These are phyloP conservation scores for Varecia variegata DNA, from an alignment of 2,797 vertebrate species.

Conservation along the genomic window DNA sequence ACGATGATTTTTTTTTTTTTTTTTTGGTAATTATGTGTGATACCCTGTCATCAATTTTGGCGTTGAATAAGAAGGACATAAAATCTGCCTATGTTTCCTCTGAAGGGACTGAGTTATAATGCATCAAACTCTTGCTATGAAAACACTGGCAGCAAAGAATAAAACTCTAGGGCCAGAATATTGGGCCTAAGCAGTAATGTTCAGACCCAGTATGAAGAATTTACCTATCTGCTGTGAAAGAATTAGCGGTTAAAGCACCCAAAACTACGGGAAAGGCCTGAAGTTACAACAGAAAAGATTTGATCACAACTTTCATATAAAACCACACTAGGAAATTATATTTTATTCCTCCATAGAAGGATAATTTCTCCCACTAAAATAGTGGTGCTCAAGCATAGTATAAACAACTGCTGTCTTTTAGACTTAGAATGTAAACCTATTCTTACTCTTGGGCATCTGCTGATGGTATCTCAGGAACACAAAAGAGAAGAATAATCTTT, in stretches of 20 bases:
- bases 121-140: neutral
- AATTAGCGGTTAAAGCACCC: neutral
- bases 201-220: neutral
- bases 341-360: neutral
- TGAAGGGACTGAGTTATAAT: conserved; percentile 6
- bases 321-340: neutral
- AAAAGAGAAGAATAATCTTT: neutral
- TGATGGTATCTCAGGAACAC: neutral
- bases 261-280: neutral
- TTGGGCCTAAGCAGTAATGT: neutral
- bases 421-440: neutral
- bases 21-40: neutral
- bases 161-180: neutral
- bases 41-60: conserved; percentile 24
- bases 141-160: conserved; percentile 34
- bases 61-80: conserved; percentile 35
- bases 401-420: neutral
- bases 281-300: neutral
- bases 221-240: neutral
- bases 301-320: neutral
- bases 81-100: conserved; percentile 37
- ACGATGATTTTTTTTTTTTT: neutral
- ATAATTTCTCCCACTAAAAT: neutral
- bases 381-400: neutral
- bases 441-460: neutral